Evolutionary conservation across 1,140 invertebrate genomes (phyloP), one percentile per base, ranked within the genome.

Genomic region (Hyposmocoma kahamanoa): DNA sequence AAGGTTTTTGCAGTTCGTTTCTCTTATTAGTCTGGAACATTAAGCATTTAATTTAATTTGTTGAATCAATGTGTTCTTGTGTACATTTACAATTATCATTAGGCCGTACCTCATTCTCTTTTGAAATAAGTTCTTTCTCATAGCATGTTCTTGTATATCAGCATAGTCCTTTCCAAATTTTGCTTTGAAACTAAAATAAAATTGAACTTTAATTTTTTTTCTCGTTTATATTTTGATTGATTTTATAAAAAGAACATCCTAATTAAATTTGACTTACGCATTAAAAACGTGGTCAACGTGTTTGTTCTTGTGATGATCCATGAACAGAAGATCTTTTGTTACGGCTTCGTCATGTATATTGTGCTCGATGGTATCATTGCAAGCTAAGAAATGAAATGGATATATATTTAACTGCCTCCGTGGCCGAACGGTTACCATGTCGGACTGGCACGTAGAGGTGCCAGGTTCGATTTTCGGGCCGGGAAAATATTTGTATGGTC

Each of bases 1-100:
- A 10, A 57, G 57, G 22, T 74, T 72, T 26, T 67, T 56, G 6
- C 58, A 42, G 17, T 80, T 80, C 10, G 58, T 67, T 0, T 42
- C 15, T 22, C 39, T 42, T 0, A 75, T 44, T 4, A 58, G 44
- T 21, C 74, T 78, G 47, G 5, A 55, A 65, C 10, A 8, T 26
- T 34, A 10, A 30, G 39, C 1, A 38, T 13, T 10, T n/a, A 38
- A 8, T 38, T 2, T 38, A 10, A 4, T 36, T 9, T 8, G 15
- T 36, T 9, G 4, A 36, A 8, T 36, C 4, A 6, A 5, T 15
- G 6, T 36, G 6, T 36, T 18, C 3, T 39, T 19, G 10, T 36
- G 19, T 30, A 32, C 1, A 47, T 3, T 3, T 26, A 21, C 10
- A 34, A 21, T 20, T 46, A 8, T 5, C 8, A 36, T 36, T 10